Base-by-base conservation (phyloP, 1,140 invertebrate species). In the Dermatophagoides farinae region DNA sequence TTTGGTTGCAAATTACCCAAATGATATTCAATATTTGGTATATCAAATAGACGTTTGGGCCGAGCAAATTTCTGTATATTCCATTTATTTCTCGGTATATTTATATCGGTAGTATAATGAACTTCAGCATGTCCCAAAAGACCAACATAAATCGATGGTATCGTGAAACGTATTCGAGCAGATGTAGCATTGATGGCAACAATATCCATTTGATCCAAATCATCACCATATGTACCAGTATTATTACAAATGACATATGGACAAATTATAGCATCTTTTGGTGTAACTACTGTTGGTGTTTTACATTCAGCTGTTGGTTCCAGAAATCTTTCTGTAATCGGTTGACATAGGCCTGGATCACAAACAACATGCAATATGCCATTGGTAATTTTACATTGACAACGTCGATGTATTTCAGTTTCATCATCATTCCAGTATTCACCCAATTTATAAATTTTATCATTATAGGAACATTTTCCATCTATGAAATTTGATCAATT, bases 51-150 rank as follows among this genome's bases (percentile, higher is more conserved):
- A 84, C 85, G 63, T 83, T 80, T 18, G 80, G 65, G 81, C n/a
- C 84, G 83, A 0, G 85, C 83, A 68, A 88, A 87, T 14, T 85
- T 80, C 76, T 88, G 83, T 0, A 81, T 78, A 53, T 84, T 78
- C 86, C 86, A 90, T 1, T 69, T 64, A 22, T 61, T 63, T 10
- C 61, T 53, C 22, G 66, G 63, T 22, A 63, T 60, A 18, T 53
- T 58, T 39, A 64, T 62, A 43, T 68, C 67, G 31, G 61, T 65
- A 8, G 67, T 67, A 43, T 65, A 68, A 44, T 66, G 67, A 5
- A 68, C 50, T 50, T 68, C 67, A 50, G 67, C 66, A 44, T 68
- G 64, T 9, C 67, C 67, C 20, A 63, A 49, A 6, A 66, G 40
- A 11, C 67, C 67, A n/a, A 90, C 84, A 63, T 86, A 78, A 0